Evolutionary conservation across 2,113 vertebrate species (phyloP).

Genomic region (Poecile atricapillus): DNA sequence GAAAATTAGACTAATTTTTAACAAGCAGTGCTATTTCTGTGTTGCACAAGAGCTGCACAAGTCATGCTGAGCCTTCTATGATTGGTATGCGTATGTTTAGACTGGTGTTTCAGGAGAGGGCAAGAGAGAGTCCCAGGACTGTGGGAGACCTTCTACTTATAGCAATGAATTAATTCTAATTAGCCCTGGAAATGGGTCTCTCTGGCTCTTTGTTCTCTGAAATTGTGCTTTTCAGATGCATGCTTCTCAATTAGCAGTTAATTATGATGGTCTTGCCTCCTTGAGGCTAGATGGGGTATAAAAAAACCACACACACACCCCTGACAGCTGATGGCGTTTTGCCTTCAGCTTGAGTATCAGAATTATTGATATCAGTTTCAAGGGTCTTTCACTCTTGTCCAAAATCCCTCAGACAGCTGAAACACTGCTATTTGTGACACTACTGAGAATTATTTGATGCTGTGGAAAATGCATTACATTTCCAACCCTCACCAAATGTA

Average conservation of each 20-base stretch:
- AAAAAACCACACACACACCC: not conserved
- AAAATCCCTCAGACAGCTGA: not conserved
- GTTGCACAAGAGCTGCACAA: conserved; percentile 27
- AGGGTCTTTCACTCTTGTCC: not conserved
- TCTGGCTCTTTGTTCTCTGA: conserved; percentile 3
- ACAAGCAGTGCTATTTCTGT: conserved; percentile 41
- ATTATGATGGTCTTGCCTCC: conserved; percentile 53
- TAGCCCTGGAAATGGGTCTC: conserved; percentile 9
- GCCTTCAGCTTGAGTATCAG: not conserved
- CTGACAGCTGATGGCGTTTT: not conserved
- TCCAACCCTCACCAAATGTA: not conserved
- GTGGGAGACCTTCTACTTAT: conserved; percentile 36
- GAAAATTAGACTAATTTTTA: conserved; percentile 26
- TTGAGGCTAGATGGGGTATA: not conserved
- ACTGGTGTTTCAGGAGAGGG: conserved; percentile 1
- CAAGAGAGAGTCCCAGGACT: conserved; percentile 38
- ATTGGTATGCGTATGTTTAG: conserved; percentile 49
- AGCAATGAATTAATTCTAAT: conserved; percentile 61
- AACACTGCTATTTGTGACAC: not conserved
- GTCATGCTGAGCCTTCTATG: not conserved
- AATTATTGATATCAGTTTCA: not conserved
- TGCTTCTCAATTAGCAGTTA: conserved; percentile 55
- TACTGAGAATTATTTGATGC: not conserved
- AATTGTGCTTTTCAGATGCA: conserved; percentile 35
- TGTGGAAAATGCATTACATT: not conserved